phyloP scores from a whole-genome alignment of 2,888 invertebrate species.

The Lasioglossum oenotherae region DNA sequence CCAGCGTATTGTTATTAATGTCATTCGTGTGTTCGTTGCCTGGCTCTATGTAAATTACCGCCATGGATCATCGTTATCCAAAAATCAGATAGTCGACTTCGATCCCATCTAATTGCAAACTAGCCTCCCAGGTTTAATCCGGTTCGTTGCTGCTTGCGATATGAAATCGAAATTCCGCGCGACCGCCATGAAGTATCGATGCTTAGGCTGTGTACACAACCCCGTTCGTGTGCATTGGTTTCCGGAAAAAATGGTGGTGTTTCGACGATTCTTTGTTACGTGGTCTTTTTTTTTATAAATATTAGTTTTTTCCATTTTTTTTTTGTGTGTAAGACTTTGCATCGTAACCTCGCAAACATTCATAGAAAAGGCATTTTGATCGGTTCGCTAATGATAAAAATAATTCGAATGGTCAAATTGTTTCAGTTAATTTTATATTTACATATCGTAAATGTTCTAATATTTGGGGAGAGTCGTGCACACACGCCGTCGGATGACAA shows the following conservation, averaged over 20 bases:
- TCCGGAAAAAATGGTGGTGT: not conserved
- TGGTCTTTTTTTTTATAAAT: not conserved
- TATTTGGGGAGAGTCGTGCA: not conserved
- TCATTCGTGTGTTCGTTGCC: constrained; percentile 58
- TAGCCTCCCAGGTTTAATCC: not conserved
- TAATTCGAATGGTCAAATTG: not conserved
- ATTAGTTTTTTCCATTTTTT: not conserved
- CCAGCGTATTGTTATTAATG: constrained; percentile 68
- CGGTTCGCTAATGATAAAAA: not conserved
- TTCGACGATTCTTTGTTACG: not conserved
- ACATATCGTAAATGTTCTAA: not conserved
- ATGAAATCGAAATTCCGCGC: constrained; percentile 21
- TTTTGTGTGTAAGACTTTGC: not conserved
- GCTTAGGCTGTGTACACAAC: not conserved
- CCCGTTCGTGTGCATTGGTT: not conserved
- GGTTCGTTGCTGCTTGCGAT: not conserved
- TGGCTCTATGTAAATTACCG: constrained; percentile 51
- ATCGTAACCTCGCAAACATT: too few species aligned
- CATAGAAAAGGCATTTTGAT: not conserved
- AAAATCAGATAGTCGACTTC: constrained; percentile 57
- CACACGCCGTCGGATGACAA: not conserved
- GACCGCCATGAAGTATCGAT: not conserved
- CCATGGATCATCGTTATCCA: constrained; percentile 56
- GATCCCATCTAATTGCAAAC: constrained; percentile 59
- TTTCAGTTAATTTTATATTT: not conserved